phyloP scores from a whole-genome alignment of 2,113 vertebrate genomes.

The Ancistrus triradiatus region DNA sequence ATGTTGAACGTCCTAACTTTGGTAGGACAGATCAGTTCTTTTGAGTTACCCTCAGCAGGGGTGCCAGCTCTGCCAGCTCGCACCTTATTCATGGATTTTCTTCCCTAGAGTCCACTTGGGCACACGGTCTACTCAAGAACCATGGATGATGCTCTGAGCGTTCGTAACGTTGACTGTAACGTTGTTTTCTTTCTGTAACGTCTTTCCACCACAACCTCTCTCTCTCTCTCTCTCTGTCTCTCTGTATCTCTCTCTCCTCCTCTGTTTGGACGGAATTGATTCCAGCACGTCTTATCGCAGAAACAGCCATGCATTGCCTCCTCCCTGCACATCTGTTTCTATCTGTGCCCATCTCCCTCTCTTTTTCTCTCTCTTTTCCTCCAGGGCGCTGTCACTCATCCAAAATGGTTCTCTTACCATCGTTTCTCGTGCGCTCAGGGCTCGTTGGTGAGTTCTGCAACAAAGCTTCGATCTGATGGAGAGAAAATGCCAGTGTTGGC shows the following conservation, averaged over 20 bases:
- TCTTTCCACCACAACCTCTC: not conserved
- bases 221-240: not conserved
- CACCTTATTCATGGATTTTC: too few species aligned
- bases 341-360: constrained; percentile 35
- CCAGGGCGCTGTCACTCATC: constrained; percentile 50
- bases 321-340: not conserved
- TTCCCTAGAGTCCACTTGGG: too few species aligned
- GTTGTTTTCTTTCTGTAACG: too few species aligned
- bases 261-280: constrained; percentile 65
- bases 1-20: too few species aligned
- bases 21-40: too few species aligned
- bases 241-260: constrained; percentile 6
- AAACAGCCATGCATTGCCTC: constrained; percentile 43
- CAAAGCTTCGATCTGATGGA: constrained; percentile 55
- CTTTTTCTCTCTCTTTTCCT: constrained; percentile 3
- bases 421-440: constrained; percentile 40
- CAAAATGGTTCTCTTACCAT: constrained; percentile 45
- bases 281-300: constrained; percentile 52
- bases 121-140: too few species aligned
- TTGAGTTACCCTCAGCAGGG: too few species aligned
- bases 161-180: too few species aligned
- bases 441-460: constrained; percentile 40
- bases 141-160: too few species aligned
- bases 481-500: constrained; percentile 47
- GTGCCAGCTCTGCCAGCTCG: too few species aligned